Evolutionary conservation across 2,888 invertebrate species (phyloP), one percentile per base, ranked within the genome.

Genomic region (Agrochola litura): DNA sequence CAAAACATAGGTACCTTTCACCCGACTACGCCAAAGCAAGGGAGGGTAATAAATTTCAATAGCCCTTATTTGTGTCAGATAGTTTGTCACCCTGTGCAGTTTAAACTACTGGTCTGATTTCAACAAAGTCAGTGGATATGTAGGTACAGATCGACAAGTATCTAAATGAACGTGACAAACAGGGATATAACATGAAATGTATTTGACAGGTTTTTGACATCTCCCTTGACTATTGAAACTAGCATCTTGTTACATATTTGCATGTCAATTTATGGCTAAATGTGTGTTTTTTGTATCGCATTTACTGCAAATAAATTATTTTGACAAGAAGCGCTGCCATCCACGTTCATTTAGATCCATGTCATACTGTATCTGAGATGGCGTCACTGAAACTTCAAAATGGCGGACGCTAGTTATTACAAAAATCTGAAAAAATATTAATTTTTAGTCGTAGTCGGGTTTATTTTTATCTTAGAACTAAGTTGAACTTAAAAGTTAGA

Each of bases 1-100:
- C 73, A 78, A 78, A 73, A 68, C 25, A 78, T 79, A n/a, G n/a
- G n/a, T n/a, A 67, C 5, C 43, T 25, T 72, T 43, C 22, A 65
- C 75, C 49, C 76, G 65, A 76, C 76, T 66, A 74, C 65, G 9
- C 12, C 10, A 14, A 41, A 46, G 2, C 8, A n/a, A 19, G 9
- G 43, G 12, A 61, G 37, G 19, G 37, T 56, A 37, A 56, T 10
- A 54, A 43, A 25, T 52, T 71, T 46, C 30, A 63, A n/a, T 30
- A 60, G 14, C n/a, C 67, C 14, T 63, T 22, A 2, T 46, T 46
- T 37, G 12, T 30, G 0, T 46, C 19, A 12, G 4, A 19, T 8
- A 49, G 12, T 49, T 22, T 66, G 4, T 49, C 3, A 49, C 19
- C 12, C 0, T 49, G 6, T 30, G 30, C 12, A 49, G 19, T 19